Base-by-base conservation (phyloP, 2,888 invertebrate species). In the Megamerina dolium region DNA sequence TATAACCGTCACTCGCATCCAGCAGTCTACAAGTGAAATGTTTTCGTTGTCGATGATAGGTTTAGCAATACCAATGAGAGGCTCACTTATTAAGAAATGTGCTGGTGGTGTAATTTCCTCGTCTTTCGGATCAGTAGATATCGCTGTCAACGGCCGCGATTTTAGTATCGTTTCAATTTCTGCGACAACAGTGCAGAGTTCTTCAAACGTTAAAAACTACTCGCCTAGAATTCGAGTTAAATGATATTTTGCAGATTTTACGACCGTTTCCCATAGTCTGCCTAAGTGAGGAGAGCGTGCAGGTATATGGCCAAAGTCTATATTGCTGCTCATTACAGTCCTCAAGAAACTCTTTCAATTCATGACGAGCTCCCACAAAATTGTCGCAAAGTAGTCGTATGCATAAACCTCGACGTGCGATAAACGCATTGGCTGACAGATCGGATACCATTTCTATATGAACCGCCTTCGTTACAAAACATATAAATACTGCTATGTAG, bases 61-160 rank as follows among this genome's bases (percentile, higher is more conserved):
- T 48, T 48, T 41, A 3, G 30, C 16, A 17, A 45, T 20, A 3
- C 34, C 33, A 19, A 38, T 36, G 8, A 45, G 17, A 3, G 48
- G 41, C 2, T 16, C 40, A 34, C 44, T 44, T 35, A 35, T 48
- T 19, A 41, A 44, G 21, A 45, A 48, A 36, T 46, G 39, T 5
- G 31, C 46, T n/a, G 43, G 49, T 12, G n/a, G n/a, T n/a, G n/a
- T n/a, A n/a, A n/a, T n/a, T n/a, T n/a, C n/a, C n/a, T n/a, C n/a
- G n/a, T n/a, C n/a, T n/a, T n/a, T 43, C 8, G 45, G 39, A 16
- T 45, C 40, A 12, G 23, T 23, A 5, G 44, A 38, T 20, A 48
- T 31, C 13, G 26, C 32, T 3, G 31, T 32, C n/a, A 40, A 33
- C 9, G 32, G n/a, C n/a, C n/a, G n/a, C n/a, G n/a, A n/a, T n/a